Evolutionary conservation across 2,797 vertebrate genomes (phyloP), one percentile per base, ranked within the genome.

Genomic region (Halcyon badia): DNA sequence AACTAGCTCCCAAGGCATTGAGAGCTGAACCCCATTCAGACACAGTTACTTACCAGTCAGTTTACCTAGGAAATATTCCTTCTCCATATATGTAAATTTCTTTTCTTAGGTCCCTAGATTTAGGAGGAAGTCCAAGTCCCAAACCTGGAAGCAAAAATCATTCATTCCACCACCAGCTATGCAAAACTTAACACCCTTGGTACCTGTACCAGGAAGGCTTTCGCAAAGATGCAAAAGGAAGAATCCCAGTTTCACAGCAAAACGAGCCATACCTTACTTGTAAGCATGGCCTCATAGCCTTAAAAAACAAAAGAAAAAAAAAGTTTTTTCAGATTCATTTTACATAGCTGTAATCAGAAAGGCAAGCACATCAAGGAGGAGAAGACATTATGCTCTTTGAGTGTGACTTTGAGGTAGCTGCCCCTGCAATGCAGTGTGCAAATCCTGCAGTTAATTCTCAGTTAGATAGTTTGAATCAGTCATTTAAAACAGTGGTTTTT

Each of bases 211-310:
- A 18, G 7, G 46, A 49, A n/a, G 25, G 1, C 6, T 64, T 85
- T 85, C 54, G 61, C 12, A 49, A 28, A 57, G 64, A 49, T 8
- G 14, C 13, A 57, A 64, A 54, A 61, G 25, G 26, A 70, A 66
- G 21, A 80, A 87, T 37, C 8, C 7, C 62, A 66, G 11, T 85
- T 87, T 49, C 60, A 85, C 15, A 82, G 26, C 2, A 31, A 89
- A 13, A 41, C 1, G n/a, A 87, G 6, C 5, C 54, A 42, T 35
- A 66, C 14, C 58, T 76, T 51, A 46, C 14, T 7, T 26, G 8
- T 37, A 44, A 28, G 4, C 15, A 35, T 0, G 0, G n/a, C 15
- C 14, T 72, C 2, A 1, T 3, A 73, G 14, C 14, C 31, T 82
- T 80, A 65, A 37, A 65, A 51, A 77, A 65, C 58, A 49, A 3